Evolutionary conservation across 1,140 invertebrate species (phyloP).

Genomic region (Rhopalosiphum maidis): DNA sequence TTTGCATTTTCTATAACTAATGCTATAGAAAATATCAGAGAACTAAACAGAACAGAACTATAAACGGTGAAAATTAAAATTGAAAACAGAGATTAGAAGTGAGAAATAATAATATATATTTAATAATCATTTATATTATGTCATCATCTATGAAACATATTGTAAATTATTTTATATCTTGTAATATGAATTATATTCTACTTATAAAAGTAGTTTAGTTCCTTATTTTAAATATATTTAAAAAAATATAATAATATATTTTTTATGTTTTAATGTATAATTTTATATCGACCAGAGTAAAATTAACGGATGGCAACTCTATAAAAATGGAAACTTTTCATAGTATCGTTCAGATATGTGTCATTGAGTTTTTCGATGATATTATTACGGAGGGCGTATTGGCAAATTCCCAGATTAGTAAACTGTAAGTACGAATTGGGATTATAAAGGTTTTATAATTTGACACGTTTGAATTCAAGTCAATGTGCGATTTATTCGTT

Average conservation of each 20-base stretch:
- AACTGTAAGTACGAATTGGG: not conserved
- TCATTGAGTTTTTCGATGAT: not conserved
- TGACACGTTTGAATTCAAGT: not conserved
- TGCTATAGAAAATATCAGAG: too few species aligned
- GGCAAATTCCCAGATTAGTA: not conserved
- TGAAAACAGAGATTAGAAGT: not conserved
- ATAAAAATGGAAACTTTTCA: not conserved
- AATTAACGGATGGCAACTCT: not conserved
- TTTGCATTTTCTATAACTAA: too few species aligned
- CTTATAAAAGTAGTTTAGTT: not conserved
- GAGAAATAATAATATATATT: not conserved
- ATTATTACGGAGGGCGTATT: too few species aligned
- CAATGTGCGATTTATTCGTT: not conserved
- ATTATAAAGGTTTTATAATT: not conserved
- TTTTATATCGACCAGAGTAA: too few species aligned
- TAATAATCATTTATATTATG: too few species aligned
- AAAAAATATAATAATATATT: too few species aligned
- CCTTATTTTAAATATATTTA: too few species aligned
- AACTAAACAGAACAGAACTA: too few species aligned
- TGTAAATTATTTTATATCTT: not conserved
- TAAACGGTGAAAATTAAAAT: too few species aligned
- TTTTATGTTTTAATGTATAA: too few species aligned
- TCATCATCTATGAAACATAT: not conserved
- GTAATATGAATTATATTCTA: not conserved
- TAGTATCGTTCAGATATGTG: not conserved